Conservation (phyloP, 2,797 vertebrate species). For the Coilia nasus region DNA sequence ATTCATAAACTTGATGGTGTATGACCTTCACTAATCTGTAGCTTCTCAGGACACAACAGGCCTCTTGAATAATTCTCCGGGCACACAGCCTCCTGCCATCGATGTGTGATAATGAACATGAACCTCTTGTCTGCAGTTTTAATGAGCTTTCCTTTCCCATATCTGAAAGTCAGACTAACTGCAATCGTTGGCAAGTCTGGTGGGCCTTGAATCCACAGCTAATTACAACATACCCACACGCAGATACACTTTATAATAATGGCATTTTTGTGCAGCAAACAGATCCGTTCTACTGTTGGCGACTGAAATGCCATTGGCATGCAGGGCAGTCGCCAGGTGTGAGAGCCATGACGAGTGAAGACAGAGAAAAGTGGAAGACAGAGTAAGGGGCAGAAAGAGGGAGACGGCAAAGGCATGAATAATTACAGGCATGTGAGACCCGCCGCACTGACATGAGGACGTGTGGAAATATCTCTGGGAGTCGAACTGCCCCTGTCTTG, state of each 20-base stretch:
- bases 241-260: too few species aligned
- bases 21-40: slow-evolving; percentile 15
- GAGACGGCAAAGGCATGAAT: slow-evolving; percentile 22
- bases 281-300: background rate
- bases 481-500: background rate
- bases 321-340: slow-evolving; percentile 23
- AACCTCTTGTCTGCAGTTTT: background rate
- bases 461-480: background rate
- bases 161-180: background rate
- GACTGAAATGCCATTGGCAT: slow-evolving; percentile 30
- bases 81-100: background rate
- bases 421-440: slow-evolving; percentile 39
- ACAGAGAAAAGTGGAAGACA: background rate
- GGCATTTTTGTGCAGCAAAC: background rate
- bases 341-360: background rate
- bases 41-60: background rate
- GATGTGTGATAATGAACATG: slow-evolving; percentile 3
- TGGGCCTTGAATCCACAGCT: background rate
- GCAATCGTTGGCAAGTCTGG: background rate
- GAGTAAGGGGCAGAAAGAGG: background rate
- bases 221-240: slow-evolving; percentile 2
- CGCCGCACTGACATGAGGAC: slow-evolving; percentile 23
- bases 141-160: slow-evolving; percentile 10
- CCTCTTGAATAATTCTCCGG: background rate
- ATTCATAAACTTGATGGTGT: background rate